These are phyloP conservation scores for Acleris cristana DNA, from an alignment of 2,888 invertebrate genomes.

Conservation along the genomic window DNA sequence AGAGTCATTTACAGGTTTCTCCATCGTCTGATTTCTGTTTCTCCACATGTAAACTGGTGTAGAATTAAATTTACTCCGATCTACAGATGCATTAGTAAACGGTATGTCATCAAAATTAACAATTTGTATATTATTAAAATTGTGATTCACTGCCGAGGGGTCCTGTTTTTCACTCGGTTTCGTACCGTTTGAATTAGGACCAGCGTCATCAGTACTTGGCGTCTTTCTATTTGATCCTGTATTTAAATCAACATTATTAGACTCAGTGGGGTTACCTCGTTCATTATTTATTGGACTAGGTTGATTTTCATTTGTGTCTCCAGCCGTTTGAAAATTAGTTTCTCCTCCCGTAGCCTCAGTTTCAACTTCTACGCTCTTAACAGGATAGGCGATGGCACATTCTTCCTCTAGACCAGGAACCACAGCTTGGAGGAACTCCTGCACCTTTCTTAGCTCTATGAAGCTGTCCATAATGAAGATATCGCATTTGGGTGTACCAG, in stretches of 20 bases:
- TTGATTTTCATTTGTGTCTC: not conserved
- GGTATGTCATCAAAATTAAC: not conserved
- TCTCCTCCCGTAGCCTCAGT: not conserved
- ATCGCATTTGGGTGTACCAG: not conserved
- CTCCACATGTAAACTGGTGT: not conserved
- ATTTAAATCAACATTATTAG: too few species aligned
- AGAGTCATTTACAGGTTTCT: not conserved
- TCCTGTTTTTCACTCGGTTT: not conserved
- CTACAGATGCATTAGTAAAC: not conserved
- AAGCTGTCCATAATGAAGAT: not conserved
- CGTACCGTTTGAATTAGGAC: not conserved
- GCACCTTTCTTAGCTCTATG: not conserved
- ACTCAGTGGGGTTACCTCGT: not conserved
- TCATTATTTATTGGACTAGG: not conserved
- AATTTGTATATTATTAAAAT: not conserved
- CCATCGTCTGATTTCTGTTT: not conserved
- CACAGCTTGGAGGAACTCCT: not conserved
- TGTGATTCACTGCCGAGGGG: not conserved
- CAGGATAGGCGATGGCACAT: not conserved
- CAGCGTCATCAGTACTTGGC: too few species aligned
- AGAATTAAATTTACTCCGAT: not conserved
- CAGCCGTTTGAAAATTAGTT: not conserved
- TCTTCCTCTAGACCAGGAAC: slow-evolving; percentile 2
- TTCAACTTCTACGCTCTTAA: not conserved
- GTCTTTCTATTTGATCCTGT: too few species aligned